Conservation (phyloP, 2,113 vertebrate species). For the Phaethornis superciliosus region DNA sequence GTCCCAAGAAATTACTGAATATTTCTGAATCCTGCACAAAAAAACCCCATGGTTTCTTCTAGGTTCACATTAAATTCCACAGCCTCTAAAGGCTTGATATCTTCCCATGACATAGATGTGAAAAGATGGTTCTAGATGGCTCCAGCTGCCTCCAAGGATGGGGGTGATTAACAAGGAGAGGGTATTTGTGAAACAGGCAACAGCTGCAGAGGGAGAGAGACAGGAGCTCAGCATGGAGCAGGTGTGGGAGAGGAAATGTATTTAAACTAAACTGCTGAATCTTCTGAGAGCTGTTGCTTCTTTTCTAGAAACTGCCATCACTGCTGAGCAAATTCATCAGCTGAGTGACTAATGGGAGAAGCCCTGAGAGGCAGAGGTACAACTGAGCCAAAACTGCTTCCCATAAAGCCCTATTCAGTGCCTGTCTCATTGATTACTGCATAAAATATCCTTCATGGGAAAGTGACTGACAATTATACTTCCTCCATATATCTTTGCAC, state of each 20-base stretch:
- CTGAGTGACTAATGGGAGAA: slow-evolving; percentile 58
- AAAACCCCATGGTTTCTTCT: neutral
- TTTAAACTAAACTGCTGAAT: slow-evolving; percentile 63
- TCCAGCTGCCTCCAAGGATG: neutral
- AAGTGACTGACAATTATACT: slow-evolving; percentile 61
- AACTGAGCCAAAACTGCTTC: slow-evolving; percentile 50
- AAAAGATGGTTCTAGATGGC: neutral
- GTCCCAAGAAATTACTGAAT: neutral
- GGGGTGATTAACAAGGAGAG: slow-evolving; percentile 20
- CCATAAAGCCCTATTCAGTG: slow-evolving; percentile 58
- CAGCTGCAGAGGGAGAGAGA: slow-evolving; percentile 26
- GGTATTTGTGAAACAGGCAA: neutral
- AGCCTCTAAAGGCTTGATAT: neutral
- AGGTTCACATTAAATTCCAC: neutral
- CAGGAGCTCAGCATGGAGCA: neutral
- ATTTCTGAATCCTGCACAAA: neutral
- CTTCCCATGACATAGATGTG: neutral
- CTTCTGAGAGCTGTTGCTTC: slow-evolving; percentile 55
- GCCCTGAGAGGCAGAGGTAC: slow-evolving; percentile 46
- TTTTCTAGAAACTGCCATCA: slow-evolving; percentile 50
- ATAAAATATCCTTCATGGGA: slow-evolving; percentile 57
- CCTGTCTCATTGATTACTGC: slow-evolving; percentile 60
- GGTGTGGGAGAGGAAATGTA: slow-evolving; percentile 43
- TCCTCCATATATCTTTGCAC: slow-evolving; percentile 47
- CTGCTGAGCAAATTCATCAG: slow-evolving; percentile 67